Conservation (phyloP, 2,888 invertebrate species). For the Spatulosminthurus flaviceps region DNA sequence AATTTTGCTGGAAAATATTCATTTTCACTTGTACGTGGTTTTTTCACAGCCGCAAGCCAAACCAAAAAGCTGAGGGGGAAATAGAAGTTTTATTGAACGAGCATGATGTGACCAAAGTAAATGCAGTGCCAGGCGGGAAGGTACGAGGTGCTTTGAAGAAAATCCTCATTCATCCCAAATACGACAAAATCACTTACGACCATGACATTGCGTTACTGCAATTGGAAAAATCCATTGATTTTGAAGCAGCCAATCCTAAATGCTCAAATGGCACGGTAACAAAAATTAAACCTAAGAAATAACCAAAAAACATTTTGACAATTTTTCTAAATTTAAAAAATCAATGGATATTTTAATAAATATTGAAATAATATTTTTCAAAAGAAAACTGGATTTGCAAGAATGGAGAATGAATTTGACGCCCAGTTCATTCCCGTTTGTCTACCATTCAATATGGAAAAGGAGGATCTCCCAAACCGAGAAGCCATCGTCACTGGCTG, state of each 20-base stretch:
- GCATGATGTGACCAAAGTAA: slow-evolving; percentile 55
- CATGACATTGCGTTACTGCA: slow-evolving; percentile 58
- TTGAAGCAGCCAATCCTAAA: slow-evolving; percentile 29
- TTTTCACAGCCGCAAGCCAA: slow-evolving; percentile 31
- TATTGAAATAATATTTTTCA: background rate
- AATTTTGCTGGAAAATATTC: background rate
- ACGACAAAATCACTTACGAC: slow-evolving; percentile 57
- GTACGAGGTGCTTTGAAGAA: slow-evolving; percentile 49
- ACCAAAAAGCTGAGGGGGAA: slow-evolving; percentile 19
- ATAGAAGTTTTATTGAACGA: slow-evolving; percentile 58
- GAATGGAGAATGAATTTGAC: slow-evolving; percentile 46
- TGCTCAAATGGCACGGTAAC: slow-evolving; percentile 2
- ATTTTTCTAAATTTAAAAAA: too few relatives aligned
- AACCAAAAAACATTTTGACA: too few relatives aligned
- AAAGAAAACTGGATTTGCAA: background rate
- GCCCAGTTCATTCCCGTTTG: slow-evolving; percentile 56
- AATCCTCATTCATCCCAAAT: slow-evolving; percentile 59
- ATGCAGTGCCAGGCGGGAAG: slow-evolving; percentile 54
- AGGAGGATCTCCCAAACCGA: slow-evolving; percentile 44
- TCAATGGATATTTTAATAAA: too few relatives aligned
- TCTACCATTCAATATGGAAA: slow-evolving; percentile 50
- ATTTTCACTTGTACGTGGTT: background rate
- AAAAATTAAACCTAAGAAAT: background rate
- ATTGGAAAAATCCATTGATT: slow-evolving; percentile 52
- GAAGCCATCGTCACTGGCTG: slow-evolving; percentile 59